phyloP scores from a whole-genome alignment of 2,113 vertebrate species.

The Nyctereutes procyonoides region DNA sequence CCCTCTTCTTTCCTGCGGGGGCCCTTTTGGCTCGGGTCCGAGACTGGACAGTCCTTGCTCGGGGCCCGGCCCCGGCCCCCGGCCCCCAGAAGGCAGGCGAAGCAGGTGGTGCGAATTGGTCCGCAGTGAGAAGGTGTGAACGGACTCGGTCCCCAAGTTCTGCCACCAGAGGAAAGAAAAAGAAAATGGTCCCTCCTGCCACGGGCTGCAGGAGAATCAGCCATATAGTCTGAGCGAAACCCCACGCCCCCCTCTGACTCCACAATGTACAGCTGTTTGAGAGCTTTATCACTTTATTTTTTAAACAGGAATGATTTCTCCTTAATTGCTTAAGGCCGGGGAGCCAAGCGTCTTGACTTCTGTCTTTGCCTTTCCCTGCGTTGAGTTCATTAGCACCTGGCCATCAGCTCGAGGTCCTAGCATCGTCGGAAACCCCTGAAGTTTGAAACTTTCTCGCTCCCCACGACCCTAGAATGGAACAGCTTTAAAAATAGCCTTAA shows the following conservation, averaged over 20 bases:
- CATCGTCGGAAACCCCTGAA: conserved; percentile 77
- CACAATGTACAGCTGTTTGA: conserved; percentile 68
- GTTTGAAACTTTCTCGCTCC: conserved; percentile 78
- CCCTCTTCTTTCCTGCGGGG: neutral
- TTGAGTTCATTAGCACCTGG: conserved; percentile 70
- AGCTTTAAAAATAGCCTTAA: conserved; percentile 88
- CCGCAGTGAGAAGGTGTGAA: neutral
- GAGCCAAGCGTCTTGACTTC: conserved; percentile 77
- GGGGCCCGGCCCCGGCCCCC: neutral
- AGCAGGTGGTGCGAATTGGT: neutral
- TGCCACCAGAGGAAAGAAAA: neutral
- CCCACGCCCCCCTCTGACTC: conserved; percentile 36
- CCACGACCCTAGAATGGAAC: conserved; percentile 82
- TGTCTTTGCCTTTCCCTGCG: conserved; percentile 77
- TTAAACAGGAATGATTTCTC: conserved; percentile 80
- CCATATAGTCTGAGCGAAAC: conserved; percentile 27
- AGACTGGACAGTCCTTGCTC: neutral
- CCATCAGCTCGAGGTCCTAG: conserved; percentile 70
- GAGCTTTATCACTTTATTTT: conserved; percentile 74
- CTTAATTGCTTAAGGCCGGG: conserved; percentile 85
- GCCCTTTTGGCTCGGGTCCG: neutral
- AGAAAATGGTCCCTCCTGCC: fast-evolving
- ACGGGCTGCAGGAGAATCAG: neutral
- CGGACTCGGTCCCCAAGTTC: neutral
- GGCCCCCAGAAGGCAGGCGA: neutral